These are phyloP conservation scores for Anolis sagrei DNA, from an alignment of 2,113 vertebrate genomes.

Conservation along the genomic window DNA sequence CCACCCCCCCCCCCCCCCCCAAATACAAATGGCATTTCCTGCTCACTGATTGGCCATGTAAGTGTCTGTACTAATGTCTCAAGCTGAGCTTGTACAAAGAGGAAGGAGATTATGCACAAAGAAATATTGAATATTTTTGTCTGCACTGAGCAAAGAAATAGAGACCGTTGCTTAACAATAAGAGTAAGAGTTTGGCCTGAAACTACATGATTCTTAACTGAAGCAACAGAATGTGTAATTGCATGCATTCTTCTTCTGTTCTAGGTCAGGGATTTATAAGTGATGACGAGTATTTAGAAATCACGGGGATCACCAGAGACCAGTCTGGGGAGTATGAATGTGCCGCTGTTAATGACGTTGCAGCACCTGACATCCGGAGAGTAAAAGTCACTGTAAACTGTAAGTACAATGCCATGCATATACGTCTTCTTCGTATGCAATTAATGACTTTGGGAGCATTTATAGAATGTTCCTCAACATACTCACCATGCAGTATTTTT, in stretches of 20 bases:
- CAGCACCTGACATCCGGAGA: constrained; percentile 84
- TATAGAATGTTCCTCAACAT: neutral
- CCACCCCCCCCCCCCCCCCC: too few species aligned
- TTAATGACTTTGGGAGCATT: neutral
- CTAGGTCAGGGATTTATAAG: constrained; percentile 87
- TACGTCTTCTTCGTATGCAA: neutral
- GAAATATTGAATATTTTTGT: too few species aligned
- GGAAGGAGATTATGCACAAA: too few species aligned
- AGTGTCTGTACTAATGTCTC: too few species aligned
- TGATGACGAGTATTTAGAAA: constrained; percentile 93
- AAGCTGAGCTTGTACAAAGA: too few species aligned
- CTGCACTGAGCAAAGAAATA: too few species aligned
- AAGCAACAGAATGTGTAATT: neutral
- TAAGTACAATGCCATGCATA: constrained; percentile 71
- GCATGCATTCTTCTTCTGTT: neutral
- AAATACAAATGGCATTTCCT: too few species aligned
- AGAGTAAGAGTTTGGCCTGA: too few species aligned
- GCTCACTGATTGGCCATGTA: too few species aligned
- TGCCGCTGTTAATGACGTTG: constrained; percentile 93
- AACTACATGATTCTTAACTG: too few species aligned
- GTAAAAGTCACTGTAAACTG: constrained; percentile 95
- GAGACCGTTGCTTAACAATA: too few species aligned
- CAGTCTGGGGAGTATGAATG: constrained; percentile 96
- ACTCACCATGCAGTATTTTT: neutral
- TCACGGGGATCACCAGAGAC: constrained; percentile 91